Evolutionary conservation across 2,888 invertebrate genomes (phyloP).

Genomic region (Lissocephala sabroskyi): DNA sequence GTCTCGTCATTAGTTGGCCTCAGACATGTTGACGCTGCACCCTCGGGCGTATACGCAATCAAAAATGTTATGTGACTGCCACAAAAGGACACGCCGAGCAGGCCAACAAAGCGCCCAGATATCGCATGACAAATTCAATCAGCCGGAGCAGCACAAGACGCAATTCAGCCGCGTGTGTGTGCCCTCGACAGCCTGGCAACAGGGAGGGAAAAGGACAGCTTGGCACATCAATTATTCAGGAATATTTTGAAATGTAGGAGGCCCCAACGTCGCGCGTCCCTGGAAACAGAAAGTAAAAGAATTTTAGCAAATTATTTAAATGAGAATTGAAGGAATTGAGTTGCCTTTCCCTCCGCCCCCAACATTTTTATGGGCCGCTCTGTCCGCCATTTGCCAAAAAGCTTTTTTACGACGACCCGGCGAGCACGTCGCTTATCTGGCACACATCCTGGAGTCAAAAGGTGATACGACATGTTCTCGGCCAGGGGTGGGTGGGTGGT

Average conservation of each 20-base stretch:
- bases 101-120: slow-evolving; percentile 22
- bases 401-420: slow-evolving; percentile 22
- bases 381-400: slow-evolving; percentile 23
- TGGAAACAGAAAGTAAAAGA: too few relatives aligned
- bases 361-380: neutral
- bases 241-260: slow-evolving; percentile 52
- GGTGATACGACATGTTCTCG: slow-evolving; percentile 43
- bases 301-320: neutral
- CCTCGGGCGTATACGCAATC: slow-evolving; percentile 53
- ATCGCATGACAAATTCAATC: slow-evolving; percentile 62
- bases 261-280: slow-evolving; percentile 29
- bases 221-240: slow-evolving; percentile 56
- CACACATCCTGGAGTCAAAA: slow-evolving; percentile 6
- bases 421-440: slow-evolving; percentile 25
- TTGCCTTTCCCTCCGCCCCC: too few relatives aligned
- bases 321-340: slow-evolving; percentile 5
- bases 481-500: neutral
- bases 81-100: too few relatives aligned
- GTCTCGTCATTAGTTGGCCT: slow-evolving; percentile 27
- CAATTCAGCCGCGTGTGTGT: slow-evolving; percentile 45
- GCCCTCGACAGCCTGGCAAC: slow-evolving; percentile 22
- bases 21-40: slow-evolving; percentile 3
- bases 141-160: slow-evolving; percentile 49
- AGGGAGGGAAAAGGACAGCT: slow-evolving; percentile 11
- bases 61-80: slow-evolving; percentile 28